A percentile compares a stretch with the other conserved stretches of the same genome.
phyloP scores from a whole-genome alignment of 2,113 vertebrate species.

The Saguinus imperator region DNA sequence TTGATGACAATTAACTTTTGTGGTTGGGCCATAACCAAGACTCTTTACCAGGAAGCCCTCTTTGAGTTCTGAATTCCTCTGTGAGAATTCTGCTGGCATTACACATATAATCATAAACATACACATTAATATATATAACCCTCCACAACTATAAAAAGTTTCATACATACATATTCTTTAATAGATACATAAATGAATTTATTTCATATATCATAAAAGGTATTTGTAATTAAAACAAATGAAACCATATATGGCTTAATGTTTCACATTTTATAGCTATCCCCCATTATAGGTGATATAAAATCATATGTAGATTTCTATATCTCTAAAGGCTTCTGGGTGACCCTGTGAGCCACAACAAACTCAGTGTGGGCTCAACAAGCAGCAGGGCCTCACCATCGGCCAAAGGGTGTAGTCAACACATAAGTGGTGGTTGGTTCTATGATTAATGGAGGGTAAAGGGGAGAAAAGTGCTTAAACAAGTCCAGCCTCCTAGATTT shows the following conservation, averaged over 20 bases:
- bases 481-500: not conserved
- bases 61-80: not conserved
- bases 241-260: not conserved
- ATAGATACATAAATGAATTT: not conserved
- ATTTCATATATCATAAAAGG: not conserved
- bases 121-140: not conserved
- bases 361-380: not conserved
- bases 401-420: not conserved
- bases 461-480: not conserved
- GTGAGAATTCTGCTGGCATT: not conserved
- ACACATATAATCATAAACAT: not conserved
- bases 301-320: not conserved
- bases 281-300: not conserved
- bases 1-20: not conserved
- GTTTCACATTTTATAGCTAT: not conserved
- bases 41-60: not conserved
- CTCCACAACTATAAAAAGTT: not conserved
- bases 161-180: not conserved
- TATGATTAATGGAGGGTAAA: not conserved
- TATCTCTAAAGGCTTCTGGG: not conserved
- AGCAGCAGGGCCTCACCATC: not conserved
- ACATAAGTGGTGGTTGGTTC: no score
- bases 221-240: not conserved
- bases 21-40: not conserved
- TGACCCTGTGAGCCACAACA: not conserved